Evolutionary conservation across 2,797 vertebrate genomes (phyloP).

Genomic region (Mycteria americana): DNA sequence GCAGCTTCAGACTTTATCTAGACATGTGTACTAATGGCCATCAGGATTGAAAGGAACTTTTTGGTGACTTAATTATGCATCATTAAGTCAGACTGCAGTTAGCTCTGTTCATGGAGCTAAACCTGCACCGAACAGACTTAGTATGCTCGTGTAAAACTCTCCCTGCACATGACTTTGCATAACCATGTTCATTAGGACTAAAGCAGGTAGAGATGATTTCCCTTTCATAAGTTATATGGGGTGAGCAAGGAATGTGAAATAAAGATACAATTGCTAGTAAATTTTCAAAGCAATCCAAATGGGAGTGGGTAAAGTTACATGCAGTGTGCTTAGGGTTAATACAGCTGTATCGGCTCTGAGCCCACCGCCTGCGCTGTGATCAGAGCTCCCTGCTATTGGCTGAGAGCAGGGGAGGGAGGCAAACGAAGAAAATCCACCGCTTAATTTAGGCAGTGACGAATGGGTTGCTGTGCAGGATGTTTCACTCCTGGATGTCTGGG

Average conservation of each 20-base stretch:
- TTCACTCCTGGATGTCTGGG: conserved; percentile 44
- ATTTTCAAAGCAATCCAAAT: neutral
- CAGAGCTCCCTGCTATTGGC: conserved; percentile 6
- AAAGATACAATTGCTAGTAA: neutral
- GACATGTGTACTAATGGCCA: neutral
- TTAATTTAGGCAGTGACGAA: conserved; percentile 63
- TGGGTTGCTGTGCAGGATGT: conserved; percentile 57
- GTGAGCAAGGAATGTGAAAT: neutral
- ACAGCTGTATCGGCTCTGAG: neutral
- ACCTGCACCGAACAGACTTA: neutral
- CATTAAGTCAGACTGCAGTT: neutral
- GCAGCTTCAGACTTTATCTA: neutral
- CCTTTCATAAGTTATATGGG: neutral
- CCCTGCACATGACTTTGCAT: neutral
- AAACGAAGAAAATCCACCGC: conserved; percentile 36
- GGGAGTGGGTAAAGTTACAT: neutral
- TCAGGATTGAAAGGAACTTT: neutral
- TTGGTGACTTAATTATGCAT: neutral
- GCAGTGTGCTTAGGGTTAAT: conserved; percentile 37
- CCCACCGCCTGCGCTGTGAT: neutral
- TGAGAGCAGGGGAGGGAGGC: conserved; percentile 44
- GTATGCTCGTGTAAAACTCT: neutral
- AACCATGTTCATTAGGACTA: neutral
- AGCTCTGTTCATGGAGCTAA: neutral
- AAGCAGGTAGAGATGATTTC: neutral